Evolutionary conservation across 1,140 invertebrate genomes (phyloP), one percentile per base, ranked within the genome.

Genomic region (Ptiloglossa arizonensis): DNA sequence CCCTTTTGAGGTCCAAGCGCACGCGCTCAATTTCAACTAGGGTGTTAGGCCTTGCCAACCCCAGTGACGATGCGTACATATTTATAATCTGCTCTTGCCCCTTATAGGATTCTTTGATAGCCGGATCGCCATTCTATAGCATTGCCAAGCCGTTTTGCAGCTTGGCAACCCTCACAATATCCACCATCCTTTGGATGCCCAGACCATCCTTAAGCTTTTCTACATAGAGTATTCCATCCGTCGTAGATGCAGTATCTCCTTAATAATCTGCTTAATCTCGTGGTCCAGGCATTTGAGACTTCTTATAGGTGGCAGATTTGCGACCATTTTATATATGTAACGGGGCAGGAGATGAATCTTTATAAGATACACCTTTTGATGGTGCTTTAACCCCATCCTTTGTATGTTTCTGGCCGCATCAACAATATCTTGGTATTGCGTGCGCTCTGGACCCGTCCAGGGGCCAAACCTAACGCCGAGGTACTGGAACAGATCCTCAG

Each of bases 371-470:
- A 60, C 4, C 9, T 50, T 71, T 6, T 71, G 68, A 29, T 60
- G 29, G 9, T 56, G 68, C 2, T 71, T 71, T 0, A 71, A 5
- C 1, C 27, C 19, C 15, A 71, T 44, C 0, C 5, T 8, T 1
- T 9, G 11, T 4, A 71, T 35, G 2, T 29, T 32, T 0, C 3
- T 32, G 0, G 59, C 32, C 0, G 59, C 24, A 0, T 48, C 6
- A 0, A 2, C 0, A 0, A 71, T 32, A 0, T 22, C 8, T 0
- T 60, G 27, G 0, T 13, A 1, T 0, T 32, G 1, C 4, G 19
- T 2, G 5, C 22, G 38, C 8, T 17, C 17, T 0, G 63, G 17
- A 0, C 70, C 70, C 2, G 0, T n/a, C n/a, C n/a, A n/a, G n/a
- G n/a, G n/a, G n/a, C n/a, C n/a, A n/a, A n/a, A n/a, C n/a, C n/a